Evolutionary conservation across 2,797 vertebrate genomes (phyloP).

Genomic region (Cuculus canorus): DNA sequence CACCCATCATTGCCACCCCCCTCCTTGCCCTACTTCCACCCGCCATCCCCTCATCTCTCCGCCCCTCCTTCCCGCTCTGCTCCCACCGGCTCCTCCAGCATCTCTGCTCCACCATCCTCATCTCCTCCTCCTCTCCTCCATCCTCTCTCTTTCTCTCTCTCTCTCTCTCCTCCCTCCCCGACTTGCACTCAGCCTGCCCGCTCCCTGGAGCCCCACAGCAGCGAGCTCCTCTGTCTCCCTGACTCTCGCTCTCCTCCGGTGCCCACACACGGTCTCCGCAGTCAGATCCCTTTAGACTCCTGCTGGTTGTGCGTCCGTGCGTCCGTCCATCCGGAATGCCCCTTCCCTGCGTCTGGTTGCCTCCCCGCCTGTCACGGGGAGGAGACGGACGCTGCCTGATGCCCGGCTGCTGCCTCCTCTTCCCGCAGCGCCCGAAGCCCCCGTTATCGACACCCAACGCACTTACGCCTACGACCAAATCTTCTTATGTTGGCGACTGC

Average conservation of each 20-base stretch:
- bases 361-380: background rate
- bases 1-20: background rate
- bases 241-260: constrained; percentile 48
- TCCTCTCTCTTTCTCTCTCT: constrained; percentile 17
- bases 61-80: background rate
- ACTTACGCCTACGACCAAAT: constrained; percentile 97
- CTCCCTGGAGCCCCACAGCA: constrained; percentile 63
- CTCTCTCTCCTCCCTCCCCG: constrained; percentile 64
- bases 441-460: constrained; percentile 96
- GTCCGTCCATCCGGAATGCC: constrained; percentile 43
- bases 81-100: background rate
- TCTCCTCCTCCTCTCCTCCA: background rate
- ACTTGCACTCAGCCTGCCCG: constrained; percentile 63
- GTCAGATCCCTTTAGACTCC: constrained; percentile 54
- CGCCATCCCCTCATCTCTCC: background rate
- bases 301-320: constrained; percentile 61
- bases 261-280: constrained; percentile 26
- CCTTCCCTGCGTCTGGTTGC: background rate
- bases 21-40: background rate
- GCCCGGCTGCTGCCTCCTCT: constrained; percentile 8
- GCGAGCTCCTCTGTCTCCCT: constrained; percentile 50
- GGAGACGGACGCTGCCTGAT: constrained; percentile 59
- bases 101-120: background rate
- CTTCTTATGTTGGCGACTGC: constrained; percentile 95
- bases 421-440: constrained; percentile 88